Base-by-base conservation (phyloP, 2,113 vertebrate genomes). In the Gnathonemus longibarbis region DNA sequence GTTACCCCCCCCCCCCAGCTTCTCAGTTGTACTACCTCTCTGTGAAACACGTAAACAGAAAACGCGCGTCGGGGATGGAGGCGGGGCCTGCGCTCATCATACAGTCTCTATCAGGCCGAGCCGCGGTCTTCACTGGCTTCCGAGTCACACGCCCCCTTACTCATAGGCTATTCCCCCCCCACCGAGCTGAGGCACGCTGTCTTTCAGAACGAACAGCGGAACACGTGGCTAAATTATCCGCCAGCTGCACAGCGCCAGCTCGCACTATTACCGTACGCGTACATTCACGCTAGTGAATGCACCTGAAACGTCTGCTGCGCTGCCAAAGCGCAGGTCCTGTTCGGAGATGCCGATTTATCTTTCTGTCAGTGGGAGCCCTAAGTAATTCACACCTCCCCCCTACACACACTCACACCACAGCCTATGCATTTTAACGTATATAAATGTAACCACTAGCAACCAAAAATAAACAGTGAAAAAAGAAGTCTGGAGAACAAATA, bases 61-160 rank as follows among this genome's bases (percentile, higher is more conserved):
- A 70, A 70, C 0, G 0, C 0, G 4, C 0, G 5, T 35, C 15
- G 1, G 2, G 5, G 13, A 17, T 42, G 35, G 35, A 42, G 74
- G 17, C 2, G 13, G 35, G 15, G 31, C 5, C 7, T 48, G 3
- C 17, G 2, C 4, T 24, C 45, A 7, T 24, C 39, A 48, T 46
- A n/a, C 42, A 48, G 24, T 0, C 62, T 48, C 83, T 39, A 84
- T 46, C 1, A 45, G 19, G 21, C 2, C 4, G 7, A 48, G 83
- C 19, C 0, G 0, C 0, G 24, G 21, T 15, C 45, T 4, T n/a
- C 15, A 39, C 5, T 84, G 39, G 83, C 19, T 46, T 24, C 21
- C 24, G 4, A 21, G 42, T 48, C 45, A n/a, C 21, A 35, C 17
- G 5, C 35, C 74, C 35, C 31, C 5, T 48, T n/a, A 84, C 45